Evolutionary conservation across 1,140 invertebrate species (phyloP), one percentile per base, ranked within the genome.

Genomic region (Epicauta chinensis): DNA sequence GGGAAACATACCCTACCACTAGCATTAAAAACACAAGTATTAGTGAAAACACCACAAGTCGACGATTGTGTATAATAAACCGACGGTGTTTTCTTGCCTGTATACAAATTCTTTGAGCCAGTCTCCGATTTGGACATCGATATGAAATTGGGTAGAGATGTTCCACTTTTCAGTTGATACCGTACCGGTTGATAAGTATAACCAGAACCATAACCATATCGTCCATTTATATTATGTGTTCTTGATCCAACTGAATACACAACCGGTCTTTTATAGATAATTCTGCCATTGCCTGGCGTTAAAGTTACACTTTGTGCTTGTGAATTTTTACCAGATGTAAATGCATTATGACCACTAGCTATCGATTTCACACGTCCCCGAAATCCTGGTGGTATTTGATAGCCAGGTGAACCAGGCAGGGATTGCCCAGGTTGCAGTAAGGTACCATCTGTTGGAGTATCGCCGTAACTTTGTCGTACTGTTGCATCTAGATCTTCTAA

Each of bases 61-160:
- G 86, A 89, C 11, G 86, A 87, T 66, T 91, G 89, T 0, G 85
- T 88, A 52, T 88, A 91, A 70, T 89, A 89, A 13, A 86, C 83
- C 51, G 82, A 82, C n/a, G 81, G 76, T 77, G 68, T 81, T 65
- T 81, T 82, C 41, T 78, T 74, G 37, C 81, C 79, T 52, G 71
- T 72, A 1, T 68, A 63, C 31, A 75, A 59, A 51, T 71, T 73
- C 40, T 84, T 72, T 55, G 80, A 81, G 11, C 86, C 84, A 3
- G 85, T 83, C 30, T 88, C 80, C 12, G 85, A 87, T 62, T 87
- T 89, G 1, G 84, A 85, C 2, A 89, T 80, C 0, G 86, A 86
- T 0, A 85, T 75, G 63, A 83, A 86, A 59, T 73, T 76, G 10
- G 78, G 75, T 2, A 71, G 66, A 11, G 62, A 40, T 42, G 62